These are phyloP conservation scores for Acrocephalus arundinaceus DNA, from an alignment of 2,113 vertebrate species.

Conservation along the genomic window DNA sequence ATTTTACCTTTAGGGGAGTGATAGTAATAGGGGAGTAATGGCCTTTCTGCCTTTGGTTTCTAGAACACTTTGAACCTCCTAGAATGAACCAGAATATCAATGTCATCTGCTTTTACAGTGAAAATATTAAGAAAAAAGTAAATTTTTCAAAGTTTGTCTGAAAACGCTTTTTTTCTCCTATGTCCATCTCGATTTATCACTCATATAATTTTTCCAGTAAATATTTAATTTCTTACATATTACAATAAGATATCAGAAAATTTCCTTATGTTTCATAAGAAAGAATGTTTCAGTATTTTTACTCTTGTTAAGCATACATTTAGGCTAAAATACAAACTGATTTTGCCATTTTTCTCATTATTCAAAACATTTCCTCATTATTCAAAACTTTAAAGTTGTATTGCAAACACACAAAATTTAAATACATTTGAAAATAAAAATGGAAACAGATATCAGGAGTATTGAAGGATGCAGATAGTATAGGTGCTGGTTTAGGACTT, in stretches of 20 bases:
- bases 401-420: background rate
- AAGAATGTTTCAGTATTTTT: background rate
- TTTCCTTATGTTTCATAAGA: background rate
- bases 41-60: background rate
- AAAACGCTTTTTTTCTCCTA: accelerated
- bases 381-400: background rate
- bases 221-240: background rate
- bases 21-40: background rate
- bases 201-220: background rate
- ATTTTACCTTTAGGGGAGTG: background rate
- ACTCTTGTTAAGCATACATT: background rate
- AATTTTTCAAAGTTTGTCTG: background rate
- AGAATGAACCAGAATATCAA: background rate
- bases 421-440: background rate
- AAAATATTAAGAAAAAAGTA: background rate
- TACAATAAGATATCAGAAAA: background rate
- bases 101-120: background rate
- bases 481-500: background rate
- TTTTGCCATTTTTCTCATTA: background rate
- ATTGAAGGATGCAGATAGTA: background rate
- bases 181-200: background rate
- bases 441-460: background rate
- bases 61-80: background rate
- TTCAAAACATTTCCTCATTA: background rate
- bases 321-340: background rate